Conservation (phyloP, 2,888 invertebrate species). For the Bombylius discolor region DNA sequence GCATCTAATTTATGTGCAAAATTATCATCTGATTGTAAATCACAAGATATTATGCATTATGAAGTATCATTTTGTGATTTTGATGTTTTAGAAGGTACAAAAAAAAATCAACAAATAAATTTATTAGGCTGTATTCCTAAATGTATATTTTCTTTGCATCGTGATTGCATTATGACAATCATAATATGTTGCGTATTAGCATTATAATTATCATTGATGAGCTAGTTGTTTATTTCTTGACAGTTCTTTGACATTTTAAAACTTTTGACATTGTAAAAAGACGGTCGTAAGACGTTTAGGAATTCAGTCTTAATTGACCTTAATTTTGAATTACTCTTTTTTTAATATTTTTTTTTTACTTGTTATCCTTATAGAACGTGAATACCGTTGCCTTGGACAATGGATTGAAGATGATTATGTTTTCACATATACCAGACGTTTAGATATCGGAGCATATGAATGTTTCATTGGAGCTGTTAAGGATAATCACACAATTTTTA, state of each 20-base stretch:
- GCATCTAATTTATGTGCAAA: constrained; percentile 46
- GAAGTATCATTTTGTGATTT: constrained; percentile 48
- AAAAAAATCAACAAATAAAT: no score
- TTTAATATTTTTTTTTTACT: background rate
- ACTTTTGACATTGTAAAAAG: no score
- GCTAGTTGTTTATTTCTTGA: no score
- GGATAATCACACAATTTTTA: constrained; percentile 46
- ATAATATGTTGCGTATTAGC: no score
- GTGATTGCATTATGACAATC: constrained; percentile 4
- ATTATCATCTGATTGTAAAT: constrained; percentile 50
- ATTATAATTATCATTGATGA: no score
- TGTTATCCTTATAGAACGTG: constrained; percentile 38
- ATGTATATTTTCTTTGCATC: no score
- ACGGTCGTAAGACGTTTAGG: no score
- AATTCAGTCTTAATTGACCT: no score
- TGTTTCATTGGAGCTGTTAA: constrained; percentile 49
- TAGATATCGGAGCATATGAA: constrained; percentile 47
- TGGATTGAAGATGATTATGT: constrained; percentile 49
- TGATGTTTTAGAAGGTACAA: constrained; percentile 46
- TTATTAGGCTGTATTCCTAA: background rate
- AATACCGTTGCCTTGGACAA: constrained; percentile 52
- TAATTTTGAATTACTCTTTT: background rate
- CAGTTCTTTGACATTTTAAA: no score
- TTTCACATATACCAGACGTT: constrained; percentile 51
- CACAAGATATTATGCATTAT: constrained; percentile 52